These are phyloP conservation scores for Macrotus californicus DNA, from an alignment of 2,113 vertebrate species.

Conservation along the genomic window DNA sequence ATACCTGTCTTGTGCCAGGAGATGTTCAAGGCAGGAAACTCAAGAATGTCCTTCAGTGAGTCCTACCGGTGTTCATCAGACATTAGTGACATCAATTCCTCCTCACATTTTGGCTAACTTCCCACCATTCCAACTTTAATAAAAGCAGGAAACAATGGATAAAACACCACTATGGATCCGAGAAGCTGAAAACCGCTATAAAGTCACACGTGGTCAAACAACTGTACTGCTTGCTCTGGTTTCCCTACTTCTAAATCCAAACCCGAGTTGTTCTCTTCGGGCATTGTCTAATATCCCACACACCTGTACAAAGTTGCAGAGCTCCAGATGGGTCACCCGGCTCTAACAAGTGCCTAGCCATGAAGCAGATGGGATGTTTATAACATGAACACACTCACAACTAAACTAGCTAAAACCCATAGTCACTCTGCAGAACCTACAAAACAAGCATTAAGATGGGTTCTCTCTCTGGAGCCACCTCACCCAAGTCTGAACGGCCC, in stretches of 20 bases:
- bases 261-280: neutral
- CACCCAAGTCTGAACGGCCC: neutral
- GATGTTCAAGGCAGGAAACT: neutral
- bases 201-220: neutral
- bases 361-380: neutral
- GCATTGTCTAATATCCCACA: neutral
- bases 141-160: neutral
- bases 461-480: neutral
- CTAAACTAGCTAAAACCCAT: neutral
- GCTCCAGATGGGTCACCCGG: neutral
- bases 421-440: conserved; percentile 5
- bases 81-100: neutral
- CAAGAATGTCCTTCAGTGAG: conserved; percentile 24
- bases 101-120: neutral
- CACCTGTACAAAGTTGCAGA: conserved; percentile 7
- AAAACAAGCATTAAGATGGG: conserved; percentile 18
- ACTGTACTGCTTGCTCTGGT: neutral
- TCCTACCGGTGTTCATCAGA: neutral
- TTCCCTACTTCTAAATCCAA: neutral
- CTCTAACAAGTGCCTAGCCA: neutral
- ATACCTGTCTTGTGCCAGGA: neutral
- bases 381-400: neutral
- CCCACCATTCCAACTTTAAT: neutral
- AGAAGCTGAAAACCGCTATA: neutral
- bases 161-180: neutral